phyloP scores from a whole-genome alignment of 2,113 vertebrate species.

The Channa maculata region DNA sequence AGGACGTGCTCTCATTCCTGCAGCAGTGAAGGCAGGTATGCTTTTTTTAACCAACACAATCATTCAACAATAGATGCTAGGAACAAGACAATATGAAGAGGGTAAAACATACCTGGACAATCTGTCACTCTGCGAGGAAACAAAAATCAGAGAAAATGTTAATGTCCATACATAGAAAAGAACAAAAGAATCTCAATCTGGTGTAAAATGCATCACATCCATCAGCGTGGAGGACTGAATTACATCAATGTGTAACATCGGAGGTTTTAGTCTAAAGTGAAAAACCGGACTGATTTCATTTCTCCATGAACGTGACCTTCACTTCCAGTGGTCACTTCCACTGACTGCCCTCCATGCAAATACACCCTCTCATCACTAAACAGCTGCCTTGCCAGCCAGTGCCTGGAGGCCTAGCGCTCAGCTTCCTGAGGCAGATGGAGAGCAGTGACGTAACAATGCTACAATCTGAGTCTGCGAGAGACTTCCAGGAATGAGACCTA shows the following conservation, averaged over 20 bases:
- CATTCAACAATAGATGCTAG: not conserved
- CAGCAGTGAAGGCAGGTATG: not conserved
- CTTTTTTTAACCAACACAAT: not conserved
- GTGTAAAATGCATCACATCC: not conserved
- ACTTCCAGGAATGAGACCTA: not conserved
- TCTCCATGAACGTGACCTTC: not conserved
- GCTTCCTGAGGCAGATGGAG: constrained; percentile 27
- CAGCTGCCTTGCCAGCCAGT: constrained; percentile 37
- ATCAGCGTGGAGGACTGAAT: not conserved
- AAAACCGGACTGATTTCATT: no score
- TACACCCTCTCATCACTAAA: constrained; percentile 13
- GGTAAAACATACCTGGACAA: constrained; percentile 89
- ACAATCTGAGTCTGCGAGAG: not conserved
- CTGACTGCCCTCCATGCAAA: constrained; percentile 3
- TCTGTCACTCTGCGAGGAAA: constrained; percentile 87
- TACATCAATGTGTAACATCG: no score
- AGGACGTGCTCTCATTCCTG: constrained; percentile 87
- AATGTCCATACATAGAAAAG: constrained; percentile 1
- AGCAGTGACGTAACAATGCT: constrained; percentile 1
- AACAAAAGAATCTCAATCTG: not conserved
- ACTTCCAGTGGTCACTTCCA: not conserved
- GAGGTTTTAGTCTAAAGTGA: no score
- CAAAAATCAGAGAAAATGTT: constrained; percentile 32
- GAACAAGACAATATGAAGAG: fast-evolving
- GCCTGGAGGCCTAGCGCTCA: not conserved